Conservation (phyloP, 2,888 invertebrate species). For the Sphaerophoria rueppellii region DNA sequence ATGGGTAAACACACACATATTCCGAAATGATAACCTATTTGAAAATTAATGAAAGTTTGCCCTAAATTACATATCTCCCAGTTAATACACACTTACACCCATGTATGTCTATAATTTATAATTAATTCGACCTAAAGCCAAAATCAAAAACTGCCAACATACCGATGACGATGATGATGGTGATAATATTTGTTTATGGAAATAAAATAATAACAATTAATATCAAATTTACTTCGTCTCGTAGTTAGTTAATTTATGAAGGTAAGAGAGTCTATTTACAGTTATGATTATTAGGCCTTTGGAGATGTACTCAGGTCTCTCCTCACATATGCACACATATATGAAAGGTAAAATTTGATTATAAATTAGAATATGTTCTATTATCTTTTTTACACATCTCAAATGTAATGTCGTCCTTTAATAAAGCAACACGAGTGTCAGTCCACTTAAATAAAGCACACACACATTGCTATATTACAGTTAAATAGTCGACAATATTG, state of each 20-base stretch:
- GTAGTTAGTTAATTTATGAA: not conserved
- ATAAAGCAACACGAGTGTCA: not conserved
- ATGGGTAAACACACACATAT: not conserved
- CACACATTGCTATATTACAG: slow-evolving; percentile 34
- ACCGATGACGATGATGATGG: not conserved
- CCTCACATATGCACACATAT: too few relatives aligned
- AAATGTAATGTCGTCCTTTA: slow-evolving; percentile 3
- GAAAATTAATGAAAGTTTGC: slow-evolving; percentile 13
- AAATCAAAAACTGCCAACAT: slow-evolving; percentile 36
- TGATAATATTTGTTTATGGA: slow-evolving; percentile 54
- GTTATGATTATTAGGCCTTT: not conserved
- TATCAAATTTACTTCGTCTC: slow-evolving; percentile 12
- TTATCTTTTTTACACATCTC: slow-evolving; percentile 54
- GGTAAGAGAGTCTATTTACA: not conserved
- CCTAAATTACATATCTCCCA: slow-evolving; percentile 8
- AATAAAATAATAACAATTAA: slow-evolving; percentile 52
- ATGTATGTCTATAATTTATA: slow-evolving; percentile 2
- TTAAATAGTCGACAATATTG: slow-evolving; percentile 60
- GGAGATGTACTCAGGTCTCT: not conserved
- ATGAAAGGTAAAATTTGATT: slow-evolving; percentile 14
- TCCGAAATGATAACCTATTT: not conserved
- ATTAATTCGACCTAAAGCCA: slow-evolving; percentile 43
- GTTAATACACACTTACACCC: not conserved
- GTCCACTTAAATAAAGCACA: not conserved
- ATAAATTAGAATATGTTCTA: slow-evolving; percentile 55